Conservation (phyloP, 2,888 invertebrate species). For the Protophormia terraenovae region DNA sequence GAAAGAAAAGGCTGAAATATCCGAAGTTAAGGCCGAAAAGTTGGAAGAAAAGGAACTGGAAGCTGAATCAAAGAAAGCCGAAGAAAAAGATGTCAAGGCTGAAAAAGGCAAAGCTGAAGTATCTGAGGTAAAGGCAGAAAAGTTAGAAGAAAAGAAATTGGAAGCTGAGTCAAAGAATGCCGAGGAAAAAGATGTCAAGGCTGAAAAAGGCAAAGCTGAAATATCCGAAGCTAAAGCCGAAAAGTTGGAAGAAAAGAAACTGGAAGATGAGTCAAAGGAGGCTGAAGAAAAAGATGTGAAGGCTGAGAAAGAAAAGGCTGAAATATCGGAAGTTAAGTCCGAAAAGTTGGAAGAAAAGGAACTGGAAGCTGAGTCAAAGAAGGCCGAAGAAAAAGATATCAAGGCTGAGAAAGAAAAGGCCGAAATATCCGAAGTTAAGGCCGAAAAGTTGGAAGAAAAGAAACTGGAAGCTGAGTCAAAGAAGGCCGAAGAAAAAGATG, state of each 20-base stretch:
- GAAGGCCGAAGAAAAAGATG: background rate
- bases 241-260: background rate
- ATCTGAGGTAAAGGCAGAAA: constrained; percentile 3
- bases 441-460: constrained; percentile 68
- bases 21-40: background rate
- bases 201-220: background rate
- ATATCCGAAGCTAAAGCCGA: background rate
- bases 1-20: constrained; percentile 14
- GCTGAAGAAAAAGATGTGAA: background rate
- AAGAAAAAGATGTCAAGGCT: background rate
- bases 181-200: constrained; percentile 57
- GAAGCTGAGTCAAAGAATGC: constrained; percentile 59
- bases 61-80: background rate
- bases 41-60: constrained; percentile 16
- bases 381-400: constrained; percentile 18
- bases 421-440: constrained; percentile 39
- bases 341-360: constrained; percentile 70
- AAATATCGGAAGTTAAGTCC: constrained; percentile 49
- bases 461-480: constrained; percentile 48
- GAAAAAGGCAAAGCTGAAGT: constrained; percentile 3
- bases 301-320: background rate
- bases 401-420: background rate
- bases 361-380: background rate
- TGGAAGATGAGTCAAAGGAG: background rate
- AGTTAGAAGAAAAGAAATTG: constrained; percentile 33